Percentiles rank a stretch among this genome's conserved stretches.
Conservation (phyloP, 2,888 invertebrate genomes). For the Nomada hirtipes region DNA sequence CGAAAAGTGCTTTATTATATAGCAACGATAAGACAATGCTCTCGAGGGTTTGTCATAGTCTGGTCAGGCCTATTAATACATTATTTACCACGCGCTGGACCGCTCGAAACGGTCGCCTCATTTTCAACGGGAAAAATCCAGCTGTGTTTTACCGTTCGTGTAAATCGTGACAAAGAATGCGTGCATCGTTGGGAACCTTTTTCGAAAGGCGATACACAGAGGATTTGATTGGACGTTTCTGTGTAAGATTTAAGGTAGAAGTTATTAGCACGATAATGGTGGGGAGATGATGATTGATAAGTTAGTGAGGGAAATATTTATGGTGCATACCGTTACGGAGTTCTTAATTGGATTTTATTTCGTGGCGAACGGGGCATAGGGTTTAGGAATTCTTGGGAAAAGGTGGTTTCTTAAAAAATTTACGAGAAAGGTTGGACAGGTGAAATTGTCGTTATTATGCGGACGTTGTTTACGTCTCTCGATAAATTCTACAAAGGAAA, state of each 20-base stretch:
- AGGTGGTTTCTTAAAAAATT: neutral
- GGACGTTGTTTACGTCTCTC: neutral
- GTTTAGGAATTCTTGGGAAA: neutral
- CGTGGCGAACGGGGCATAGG: too few relatives aligned
- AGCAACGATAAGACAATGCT: neutral
- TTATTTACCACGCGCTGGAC: constrained; percentile 23
- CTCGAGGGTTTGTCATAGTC: neutral
- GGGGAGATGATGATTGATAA: constrained; percentile 4
- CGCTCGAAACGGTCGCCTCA: neutral
- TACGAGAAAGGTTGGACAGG: neutral
- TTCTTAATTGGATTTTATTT: constrained; percentile 8
- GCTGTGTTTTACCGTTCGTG: constrained; percentile 26
- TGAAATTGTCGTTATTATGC: neutral
- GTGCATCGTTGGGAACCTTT: constrained; percentile 2
- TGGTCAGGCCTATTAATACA: constrained; percentile 10
- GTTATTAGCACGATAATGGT: neutral
- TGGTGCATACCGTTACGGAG: neutral
- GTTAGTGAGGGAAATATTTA: constrained; percentile 5
- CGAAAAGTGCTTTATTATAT: constrained; percentile 27
- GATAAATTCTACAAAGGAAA: too few relatives aligned
- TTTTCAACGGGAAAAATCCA: constrained; percentile 26
- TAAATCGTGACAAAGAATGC: constrained; percentile 19
- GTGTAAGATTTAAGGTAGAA: neutral
- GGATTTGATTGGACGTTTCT: constrained; percentile 3
- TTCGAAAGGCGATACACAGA: neutral